Base-by-base conservation (phyloP, 2,113 vertebrate genomes). In the Laterallus jamaicensis region DNA sequence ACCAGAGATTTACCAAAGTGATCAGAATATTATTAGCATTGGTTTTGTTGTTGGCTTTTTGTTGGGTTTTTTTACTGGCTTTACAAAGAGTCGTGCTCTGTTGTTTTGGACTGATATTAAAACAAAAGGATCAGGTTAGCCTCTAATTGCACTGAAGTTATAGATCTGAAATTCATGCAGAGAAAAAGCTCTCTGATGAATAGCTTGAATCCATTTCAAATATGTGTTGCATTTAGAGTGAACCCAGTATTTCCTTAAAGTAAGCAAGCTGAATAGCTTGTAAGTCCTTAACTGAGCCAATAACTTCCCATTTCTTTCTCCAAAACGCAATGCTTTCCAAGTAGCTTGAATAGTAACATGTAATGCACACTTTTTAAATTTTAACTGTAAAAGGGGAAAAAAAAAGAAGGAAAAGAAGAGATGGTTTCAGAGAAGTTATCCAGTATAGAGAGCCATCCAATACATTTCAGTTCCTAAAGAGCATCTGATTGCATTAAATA, bases 161-260 rank as follows among this genome's bases (percentile, higher is more conserved):
- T 19, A 92, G 74, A 92, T 74, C 73, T 76, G 70, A 96, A 95
- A 93, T 86, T 63, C 55, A 40, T 7, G 31, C 44, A 39, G 69
- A 63, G 64, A 42, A 86, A 88, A 91, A 82, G 4, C 18, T 78
- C 64, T 69, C 88, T 68, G 64, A 93, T 78, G 63, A 82, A 80
- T 60, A 95, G 11, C 39, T 93, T 93, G 80, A 97, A 96, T 37
- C 26, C 55, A 85, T 49, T 93, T 97, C 86, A 97, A 97, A 76
- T 95, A 96, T 95, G 92, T 92, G 47, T 83, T 95, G 64, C 37
- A 77, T 87, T 76, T 88, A 92, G 22, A 92, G 56, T 62, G 60
- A 95, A 96, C 59, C 40, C 52, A 14, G n/a, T 95, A 93, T 95
- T 96, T 95, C 88, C 94, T 96, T 64, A 77, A 97, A 96, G 73